Evolutionary conservation across 2,797 vertebrate species (phyloP), one percentile per base, ranked within the genome.

Genomic region (Peromyscus attwateri): DNA sequence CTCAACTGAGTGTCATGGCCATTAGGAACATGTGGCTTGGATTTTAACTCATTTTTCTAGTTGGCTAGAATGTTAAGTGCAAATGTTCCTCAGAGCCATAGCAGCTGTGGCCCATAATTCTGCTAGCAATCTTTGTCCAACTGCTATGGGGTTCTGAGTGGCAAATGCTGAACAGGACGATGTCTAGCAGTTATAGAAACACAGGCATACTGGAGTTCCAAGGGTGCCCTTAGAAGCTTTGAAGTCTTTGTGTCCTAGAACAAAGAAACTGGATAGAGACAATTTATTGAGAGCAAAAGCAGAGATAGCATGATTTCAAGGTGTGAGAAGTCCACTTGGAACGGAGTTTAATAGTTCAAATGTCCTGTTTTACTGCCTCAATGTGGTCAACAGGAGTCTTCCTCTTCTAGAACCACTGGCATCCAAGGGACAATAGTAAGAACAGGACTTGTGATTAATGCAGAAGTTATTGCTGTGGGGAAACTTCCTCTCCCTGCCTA

Each of bases 31-130:
- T 25, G 81, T 89, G 92, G 2, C 52, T 70, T 73, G 40, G 6
- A 40, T 89, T 95, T 87, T 81, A 64, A 31, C 79, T 79, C 66
- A 83, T 81, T 97, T 91, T 97, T 93, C 29, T 31, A 71, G 4
- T 83, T 76, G 77, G 55, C 94, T 87, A 90, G 13, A 79, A 55
- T 79, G 71, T 92, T 92, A 27, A 85, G n/a, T 91, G 68, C 62
- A 94, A 89, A 80, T 84, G 43, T 6, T 70, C 34, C 27, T 97
- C 46, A 79, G 71, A 96, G 40, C 8, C 11, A 73, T 70, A 27
- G 31, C 34, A 82, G 84, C 29, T 57, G 17, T 64, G 71, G 37
- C 17, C 10, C 10, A 40, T 11, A 46, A 46, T 29, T 91, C 52
- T 79, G 46, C 34, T 83, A 21, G 80, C 52, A 34, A 29, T 9